Evolutionary conservation across 2,113 vertebrate genomes (phyloP), one percentile per base, ranked within the genome.

Genomic region (Oncorhynchus clarkii): DNA sequence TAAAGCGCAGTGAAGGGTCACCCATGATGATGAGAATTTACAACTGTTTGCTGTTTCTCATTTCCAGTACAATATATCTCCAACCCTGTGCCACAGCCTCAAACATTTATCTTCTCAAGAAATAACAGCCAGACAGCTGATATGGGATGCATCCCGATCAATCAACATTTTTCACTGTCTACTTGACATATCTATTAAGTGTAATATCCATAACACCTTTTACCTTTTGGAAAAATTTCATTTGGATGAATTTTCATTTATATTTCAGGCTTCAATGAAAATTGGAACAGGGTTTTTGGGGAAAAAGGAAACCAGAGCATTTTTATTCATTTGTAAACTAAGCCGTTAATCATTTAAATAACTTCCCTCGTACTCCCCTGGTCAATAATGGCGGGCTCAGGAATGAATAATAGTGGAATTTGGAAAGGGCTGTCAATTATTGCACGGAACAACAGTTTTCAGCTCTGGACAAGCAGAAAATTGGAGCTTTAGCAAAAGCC

Each of bases 381-480:
- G 77, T 77, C 83, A 78, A 78, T 84, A 86, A 84, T 82, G 71
- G 81, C 60, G 71, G 70, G 78, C 81, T 78, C 74, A 73, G 67
- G 66, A 84, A 89, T 88, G 59, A 88, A 72, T 80, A 68, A 81
- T 72, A 11, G 45, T 34, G 13, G 13, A 60, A 71, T 81, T 66
- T 73, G 71, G 67, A 83, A 85, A 83, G 14, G 8, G 34, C 60
- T 34, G 18, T 62, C 45, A 49, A 26, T 26, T 80, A 39, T 39
- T 49, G 48, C 69, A 24, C 13, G 39, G 20, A 29, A 51, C 9
- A 39, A 67, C 31, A 29, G n/a, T 57, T 45, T 14, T 24, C 26
- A 22, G 34, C n/a, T 64, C 13, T 66, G 24, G 34, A 54, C 16
- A 18, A 45, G 48, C 48, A 45, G 45, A 82, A 26, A 34, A 62